Evolutionary conservation across 2,797 vertebrate genomes (phyloP).

Genomic region (Craterocephalus amniculus): DNA sequence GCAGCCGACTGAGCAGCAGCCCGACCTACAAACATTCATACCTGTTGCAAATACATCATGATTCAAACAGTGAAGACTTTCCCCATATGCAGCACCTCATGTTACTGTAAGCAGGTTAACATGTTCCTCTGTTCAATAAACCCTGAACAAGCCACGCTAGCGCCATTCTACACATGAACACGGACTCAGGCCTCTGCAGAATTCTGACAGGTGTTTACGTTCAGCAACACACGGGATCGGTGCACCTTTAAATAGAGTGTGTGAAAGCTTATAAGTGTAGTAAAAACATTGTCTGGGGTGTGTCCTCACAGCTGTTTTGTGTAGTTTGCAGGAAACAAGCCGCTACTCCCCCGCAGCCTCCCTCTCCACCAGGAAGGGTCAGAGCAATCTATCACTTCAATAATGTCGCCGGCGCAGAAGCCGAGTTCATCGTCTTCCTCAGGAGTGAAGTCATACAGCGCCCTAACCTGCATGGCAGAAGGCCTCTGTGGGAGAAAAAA

Average conservation of each 20-base stretch:
- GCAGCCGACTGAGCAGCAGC: conserved; percentile 1
- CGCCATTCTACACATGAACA: background rate
- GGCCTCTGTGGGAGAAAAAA: conserved; percentile 47
- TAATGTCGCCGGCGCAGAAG: conserved; percentile 86
- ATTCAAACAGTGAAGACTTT: conserved; percentile 6
- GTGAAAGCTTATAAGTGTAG: background rate
- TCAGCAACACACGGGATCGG: background rate
- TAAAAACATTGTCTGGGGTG: background rate
- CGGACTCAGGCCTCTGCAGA: conserved; percentile 22
- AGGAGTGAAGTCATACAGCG: conserved; percentile 89
- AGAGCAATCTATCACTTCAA: conserved; percentile 91
- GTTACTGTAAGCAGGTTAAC: too few relatives aligned
- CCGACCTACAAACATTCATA: conserved; percentile 15
- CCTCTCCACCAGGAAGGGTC: conserved; percentile 93
- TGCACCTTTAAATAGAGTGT: conserved; percentile 14
- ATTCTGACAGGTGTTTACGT: conserved; percentile 9
- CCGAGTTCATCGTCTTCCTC: conserved; percentile 91
- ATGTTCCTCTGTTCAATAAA: conserved; percentile 9
- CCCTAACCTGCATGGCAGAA: conserved; percentile 83
- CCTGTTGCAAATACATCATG: conserved; percentile 3
- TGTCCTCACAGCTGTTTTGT: conserved; percentile 78
- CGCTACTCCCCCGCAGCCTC: conserved; percentile 82
- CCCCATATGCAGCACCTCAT: background rate
- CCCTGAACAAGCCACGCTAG: background rate
- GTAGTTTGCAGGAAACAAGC: conserved; percentile 95